Evolutionary conservation across 2,113 vertebrate species (phyloP), one percentile per base, ranked within the genome.

Genomic region (Paraplagusia blochii): DNA sequence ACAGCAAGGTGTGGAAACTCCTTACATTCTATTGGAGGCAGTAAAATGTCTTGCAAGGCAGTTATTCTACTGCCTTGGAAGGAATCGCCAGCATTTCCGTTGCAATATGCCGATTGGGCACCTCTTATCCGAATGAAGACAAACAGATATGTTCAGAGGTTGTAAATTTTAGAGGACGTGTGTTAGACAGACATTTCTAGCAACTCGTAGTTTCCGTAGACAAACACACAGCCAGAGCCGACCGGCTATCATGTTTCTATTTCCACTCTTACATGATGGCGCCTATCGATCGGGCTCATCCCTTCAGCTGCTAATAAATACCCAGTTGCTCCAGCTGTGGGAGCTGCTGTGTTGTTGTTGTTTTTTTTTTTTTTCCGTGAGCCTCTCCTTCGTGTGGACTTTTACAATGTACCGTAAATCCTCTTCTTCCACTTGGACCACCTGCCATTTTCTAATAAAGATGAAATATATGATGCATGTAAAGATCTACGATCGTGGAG

Each of bases 401-500:
- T 67, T 65, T 54, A 53, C 5, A 33, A 56, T n/a, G 52, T 57
- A 58, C 53, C 18, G 9, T 81, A 58, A 77, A 71, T 67, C 44
- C 58, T 74, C 76, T 60, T 59, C 72, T 70, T 45, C 15, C n/a
- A 60, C 50, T 64, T 10, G 58, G 46, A 71, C 76, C 42, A 56
- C 29, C 66, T 53, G 68, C 22, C 63, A 73, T 69, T 72, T 74
- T 63, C 18, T 55, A 71, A 76, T 83, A 73, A 82, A 72, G 71
- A 73, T 63, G 58, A 77, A 75, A 86, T 58, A 69, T 73, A 58
- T 43, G 59, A 67, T 58, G 56, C 11, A 66, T 52, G 72, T 29
- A 29, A 70, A 76, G 62, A 61, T 68, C 56, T 70, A 58, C 64
- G 62, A 45, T 66, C 29, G 48, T 47, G 48, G 61, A 70, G 72